These are phyloP conservation scores for Magallana ariakensis DNA, from an alignment of 1,140 invertebrate genomes.

Conservation along the genomic window DNA sequence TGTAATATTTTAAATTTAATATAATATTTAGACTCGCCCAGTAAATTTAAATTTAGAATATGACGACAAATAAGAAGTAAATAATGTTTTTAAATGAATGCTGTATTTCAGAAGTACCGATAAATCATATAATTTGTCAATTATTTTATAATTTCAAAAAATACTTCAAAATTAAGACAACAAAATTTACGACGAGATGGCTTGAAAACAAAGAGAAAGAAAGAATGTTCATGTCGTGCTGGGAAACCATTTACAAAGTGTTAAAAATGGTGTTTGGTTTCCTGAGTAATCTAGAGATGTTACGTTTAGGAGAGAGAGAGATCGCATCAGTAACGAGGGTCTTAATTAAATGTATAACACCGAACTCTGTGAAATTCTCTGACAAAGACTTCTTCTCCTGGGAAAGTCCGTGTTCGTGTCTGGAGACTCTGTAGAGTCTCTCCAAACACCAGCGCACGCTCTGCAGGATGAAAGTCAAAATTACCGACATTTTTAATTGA, in stretches of 20 bases:
- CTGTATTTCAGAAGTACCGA: too few relatives aligned
- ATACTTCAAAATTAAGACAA: not conserved
- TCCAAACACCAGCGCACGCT: not conserved
- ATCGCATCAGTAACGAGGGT: conserved; percentile 21
- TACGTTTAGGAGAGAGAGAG: not conserved
- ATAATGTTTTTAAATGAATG: too few relatives aligned
- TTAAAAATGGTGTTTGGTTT: conserved; percentile 28
- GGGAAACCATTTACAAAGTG: not conserved
- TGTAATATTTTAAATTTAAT: too few relatives aligned
- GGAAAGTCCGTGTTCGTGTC: conserved; percentile 12
- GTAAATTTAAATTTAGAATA: too few relatives aligned
- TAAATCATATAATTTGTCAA: too few relatives aligned
- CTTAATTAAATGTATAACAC: conserved; percentile 36
- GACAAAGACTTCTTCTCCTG: conserved; percentile 19
- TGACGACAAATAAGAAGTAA: too few relatives aligned
- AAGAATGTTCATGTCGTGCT: not conserved
- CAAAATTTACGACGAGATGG: not conserved
- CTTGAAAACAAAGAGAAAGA: not conserved
- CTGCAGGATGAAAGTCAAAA: conserved; percentile 24
- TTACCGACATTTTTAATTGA: conserved; percentile 28
- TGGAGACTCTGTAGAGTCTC: not conserved
- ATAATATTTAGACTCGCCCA: too few relatives aligned
- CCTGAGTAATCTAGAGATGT: conserved; percentile 24
- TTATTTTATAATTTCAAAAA: too few relatives aligned
- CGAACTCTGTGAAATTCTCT: not conserved